Base-by-base conservation (phyloP, 2,797 vertebrate genomes). In the Rhodeus uyekii region DNA sequence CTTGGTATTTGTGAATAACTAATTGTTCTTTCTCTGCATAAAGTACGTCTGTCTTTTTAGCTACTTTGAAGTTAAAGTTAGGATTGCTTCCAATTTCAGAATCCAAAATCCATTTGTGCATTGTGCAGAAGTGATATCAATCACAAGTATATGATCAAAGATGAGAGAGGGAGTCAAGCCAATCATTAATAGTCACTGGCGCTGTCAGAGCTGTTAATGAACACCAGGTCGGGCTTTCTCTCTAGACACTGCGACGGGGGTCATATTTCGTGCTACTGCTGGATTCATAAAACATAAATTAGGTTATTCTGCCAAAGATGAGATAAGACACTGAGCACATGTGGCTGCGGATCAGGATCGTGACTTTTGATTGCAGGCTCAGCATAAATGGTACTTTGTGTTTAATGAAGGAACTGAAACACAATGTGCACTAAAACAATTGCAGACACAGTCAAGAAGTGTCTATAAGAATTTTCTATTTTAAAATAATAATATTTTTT, bases 291-390 rank as follows among this genome's bases (percentile, higher is more conserved):
- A 58, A 69, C 24, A 60, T 16, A 69, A 14, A 69, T 44, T 19
- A n/a, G 64, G 16, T 44, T 38, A 69, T 44, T 79, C 29, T 53
- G 50, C 65, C 78, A 71, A 80, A 60, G 65, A 64, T 64, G 75
- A 80, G 76, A 48, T 78, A 46, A 78, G 61, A 76, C 55, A 61
- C 61, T 19, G 38, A 42, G 53, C 24, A 32, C 24, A 76, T 67
- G 76, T 48, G 38, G 10, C 55, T 34, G 39, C 1, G 42, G 39
- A 64, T 60, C 73, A 44, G 32, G 73, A 29, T 50, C 1, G 3
- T 50, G 6, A n/a, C 18, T 16, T 75, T 75, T 42, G 16, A 75
- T 29, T 60, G 39, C 10, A 76, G 7, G 19, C 8, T 46, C 27
- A 63, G 74, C 12, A 34, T 32, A 63, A 76, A 32, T 63, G 19